Evolutionary conservation across 1,140 invertebrate genomes (phyloP).

Genomic region (Prorops nasuta): DNA sequence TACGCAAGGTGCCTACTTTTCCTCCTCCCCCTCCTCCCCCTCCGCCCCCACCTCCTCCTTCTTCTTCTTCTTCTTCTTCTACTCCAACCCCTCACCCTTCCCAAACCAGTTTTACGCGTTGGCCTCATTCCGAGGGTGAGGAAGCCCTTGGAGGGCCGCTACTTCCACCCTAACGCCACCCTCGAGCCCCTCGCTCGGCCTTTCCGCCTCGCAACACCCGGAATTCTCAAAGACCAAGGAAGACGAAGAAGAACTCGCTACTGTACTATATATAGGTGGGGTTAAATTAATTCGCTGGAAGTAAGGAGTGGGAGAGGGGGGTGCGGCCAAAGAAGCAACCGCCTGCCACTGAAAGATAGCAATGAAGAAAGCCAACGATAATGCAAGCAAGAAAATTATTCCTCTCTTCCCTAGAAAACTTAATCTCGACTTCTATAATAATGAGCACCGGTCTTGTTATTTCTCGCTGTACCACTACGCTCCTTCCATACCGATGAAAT

Average conservation of each 20-base stretch:
- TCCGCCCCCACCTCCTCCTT: neutral
- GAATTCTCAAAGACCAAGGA: neutral
- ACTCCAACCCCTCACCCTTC: slow-evolving; percentile 8
- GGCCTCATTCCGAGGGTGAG: too few species aligned
- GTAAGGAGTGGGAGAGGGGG: neutral
- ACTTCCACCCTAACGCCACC: neutral
- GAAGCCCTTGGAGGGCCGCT: slow-evolving; percentile 2
- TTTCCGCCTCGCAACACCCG: neutral
- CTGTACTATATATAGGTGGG: slow-evolving; percentile 8
- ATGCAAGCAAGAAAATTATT: too few species aligned
- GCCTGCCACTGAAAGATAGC: too few species aligned
- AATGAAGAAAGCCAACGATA: too few species aligned
- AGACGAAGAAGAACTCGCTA: too few species aligned
- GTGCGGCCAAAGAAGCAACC: neutral
- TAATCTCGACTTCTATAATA: too few species aligned
- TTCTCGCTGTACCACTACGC: too few species aligned
- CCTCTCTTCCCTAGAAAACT: too few species aligned
- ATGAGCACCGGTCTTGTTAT: too few species aligned
- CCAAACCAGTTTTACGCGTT: too few species aligned
- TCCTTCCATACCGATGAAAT: too few species aligned
- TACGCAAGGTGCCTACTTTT: slow-evolving; percentile 38
- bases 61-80: neutral
- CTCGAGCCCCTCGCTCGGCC: neutral
- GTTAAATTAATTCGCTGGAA: neutral
- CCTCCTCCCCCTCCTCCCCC: slow-evolving; percentile 7